Percentiles rank a stretch among this genome's conserved stretches.
Evolutionary conservation across 1,140 invertebrate species (phyloP).

Genomic region (Pentalonia nigronervosa): DNA sequence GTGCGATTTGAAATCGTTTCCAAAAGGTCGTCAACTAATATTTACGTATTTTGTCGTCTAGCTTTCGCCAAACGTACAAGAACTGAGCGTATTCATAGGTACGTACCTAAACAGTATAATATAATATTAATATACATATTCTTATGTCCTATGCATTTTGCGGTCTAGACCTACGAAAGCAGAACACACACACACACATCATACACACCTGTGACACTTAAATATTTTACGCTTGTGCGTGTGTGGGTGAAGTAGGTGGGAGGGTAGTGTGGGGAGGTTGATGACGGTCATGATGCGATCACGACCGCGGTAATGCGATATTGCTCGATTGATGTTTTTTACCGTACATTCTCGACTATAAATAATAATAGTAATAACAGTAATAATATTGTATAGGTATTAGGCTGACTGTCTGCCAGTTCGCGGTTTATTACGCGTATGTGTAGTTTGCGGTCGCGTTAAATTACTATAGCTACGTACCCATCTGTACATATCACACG

Average conservation of each 20-base stretch:
- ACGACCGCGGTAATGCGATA: not conserved
- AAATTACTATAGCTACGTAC: not conserved
- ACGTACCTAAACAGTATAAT: not conserved
- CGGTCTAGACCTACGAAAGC: not conserved
- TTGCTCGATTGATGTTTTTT: not conserved
- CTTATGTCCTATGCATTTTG: not conserved
- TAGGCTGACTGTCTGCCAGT: not conserved
- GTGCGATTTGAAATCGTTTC: not conserved
- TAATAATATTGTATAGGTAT: not conserved
- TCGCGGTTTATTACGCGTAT: slow-evolving; percentile 1
- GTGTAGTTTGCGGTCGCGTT: slow-evolving; percentile 23
- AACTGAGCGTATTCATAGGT: not conserved
- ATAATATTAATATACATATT: no score
- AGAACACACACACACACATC: not conserved
- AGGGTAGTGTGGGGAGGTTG: not conserved
- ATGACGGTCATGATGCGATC: not conserved
- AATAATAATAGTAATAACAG: not conserved
- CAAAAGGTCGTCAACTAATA: not conserved
- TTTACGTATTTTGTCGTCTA: not conserved
- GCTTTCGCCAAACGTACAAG: not conserved
- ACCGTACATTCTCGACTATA: not conserved
- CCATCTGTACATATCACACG: not conserved
- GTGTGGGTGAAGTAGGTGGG: no score
- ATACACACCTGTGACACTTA: not conserved
- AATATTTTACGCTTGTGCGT: not conserved